Base-by-base conservation (phyloP, 92 coral and sea anemone genomes). In the Isaurus tuberculatus region DNA sequence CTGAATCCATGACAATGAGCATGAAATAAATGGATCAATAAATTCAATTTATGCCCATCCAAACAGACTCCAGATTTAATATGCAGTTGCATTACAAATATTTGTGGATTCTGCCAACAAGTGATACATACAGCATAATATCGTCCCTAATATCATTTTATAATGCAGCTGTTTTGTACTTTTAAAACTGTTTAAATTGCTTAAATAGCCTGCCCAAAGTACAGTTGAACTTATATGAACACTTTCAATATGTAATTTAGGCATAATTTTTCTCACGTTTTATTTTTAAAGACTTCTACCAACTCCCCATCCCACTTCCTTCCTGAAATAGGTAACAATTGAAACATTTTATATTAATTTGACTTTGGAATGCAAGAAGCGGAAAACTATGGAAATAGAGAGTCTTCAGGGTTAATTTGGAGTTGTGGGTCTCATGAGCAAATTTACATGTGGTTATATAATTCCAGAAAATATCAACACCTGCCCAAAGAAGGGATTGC, bases 321-420 rank as follows among this genome's bases (percentile, higher is more conserved):
- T 67, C 72, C 44, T 67, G 72, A 67, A 67, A 67, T 33, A 67
- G 72, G 72, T 67, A 66, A 66, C 72, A 30, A 30, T 67, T 33
- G 40, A 67, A 67, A 67, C 72, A 67, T 67, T 67, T 67, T 67
- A 67, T 53, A 53, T 20, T 1, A 67, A 67, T 33, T 67, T 67
- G 44, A 67, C 72, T 67, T 67, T 67, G 72, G 72, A 32, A 67
- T 67, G 33, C 72, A 67, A 67, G 72, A 67, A 67, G 44, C 72
- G 20, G 72, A 67, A 67, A 67, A 31, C 46, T 67, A 67, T 67
- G 72, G 72, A 67, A 67, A 67, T 14, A 67, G 40, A 67, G 44
- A 67, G 48, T 14, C 72, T 67, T 67, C 72, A 32, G 72, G 72
- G 72, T 67, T 33, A 67, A 17, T 53, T 53, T 67, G 43, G 44